Percentiles rank a stretch among this genome's conserved stretches.
phyloP scores from a whole-genome alignment of 2,113 vertebrate genomes.

The Laticauda laticaudata region DNA sequence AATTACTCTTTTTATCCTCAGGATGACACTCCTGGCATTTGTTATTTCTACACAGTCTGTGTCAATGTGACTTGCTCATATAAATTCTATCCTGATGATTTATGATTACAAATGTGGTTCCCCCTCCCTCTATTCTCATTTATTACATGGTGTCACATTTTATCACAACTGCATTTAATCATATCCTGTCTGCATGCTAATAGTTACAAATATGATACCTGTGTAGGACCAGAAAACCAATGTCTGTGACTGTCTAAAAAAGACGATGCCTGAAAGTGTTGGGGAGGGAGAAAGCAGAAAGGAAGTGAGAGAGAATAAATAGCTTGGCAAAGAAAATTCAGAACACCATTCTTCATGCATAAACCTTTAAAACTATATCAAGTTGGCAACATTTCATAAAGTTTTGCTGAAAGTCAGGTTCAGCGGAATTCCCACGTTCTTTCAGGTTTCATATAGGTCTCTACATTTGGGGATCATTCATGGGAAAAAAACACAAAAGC shows the following conservation, averaged over 20 bases:
- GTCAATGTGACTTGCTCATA: constrained; percentile 72
- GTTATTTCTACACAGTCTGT: constrained; percentile 71
- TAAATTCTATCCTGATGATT: constrained; percentile 85
- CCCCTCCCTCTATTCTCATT: constrained; percentile 74
- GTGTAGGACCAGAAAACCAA: constrained; percentile 71
- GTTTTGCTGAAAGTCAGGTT: neutral
- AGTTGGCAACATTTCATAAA: constrained; percentile 36
- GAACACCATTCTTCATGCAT: constrained; percentile 48
- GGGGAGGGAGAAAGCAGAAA: constrained; percentile 57
- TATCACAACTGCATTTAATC: constrained; percentile 87
- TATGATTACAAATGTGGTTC: constrained; percentile 86
- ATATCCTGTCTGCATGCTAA: constrained; percentile 89
- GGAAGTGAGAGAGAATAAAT: constrained; percentile 26
- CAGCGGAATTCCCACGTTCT: neutral
- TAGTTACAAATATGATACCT: constrained; percentile 84
- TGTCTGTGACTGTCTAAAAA: constrained; percentile 72
- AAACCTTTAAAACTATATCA: constrained; percentile 48
- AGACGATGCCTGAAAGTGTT: constrained; percentile 70
- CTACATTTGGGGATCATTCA: neutral
- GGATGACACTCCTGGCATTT: constrained; percentile 60
- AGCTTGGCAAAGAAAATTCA: constrained; percentile 51
- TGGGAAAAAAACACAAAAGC: neutral
- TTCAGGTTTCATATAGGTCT: neutral
- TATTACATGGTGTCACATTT: constrained; percentile 89
- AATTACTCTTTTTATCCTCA: constrained; percentile 36